A percentile compares a stretch with the other conserved stretches of the same genome.
Conservation (phyloP, 2,113 vertebrate genomes). For the Sapayoa aenigma region DNA sequence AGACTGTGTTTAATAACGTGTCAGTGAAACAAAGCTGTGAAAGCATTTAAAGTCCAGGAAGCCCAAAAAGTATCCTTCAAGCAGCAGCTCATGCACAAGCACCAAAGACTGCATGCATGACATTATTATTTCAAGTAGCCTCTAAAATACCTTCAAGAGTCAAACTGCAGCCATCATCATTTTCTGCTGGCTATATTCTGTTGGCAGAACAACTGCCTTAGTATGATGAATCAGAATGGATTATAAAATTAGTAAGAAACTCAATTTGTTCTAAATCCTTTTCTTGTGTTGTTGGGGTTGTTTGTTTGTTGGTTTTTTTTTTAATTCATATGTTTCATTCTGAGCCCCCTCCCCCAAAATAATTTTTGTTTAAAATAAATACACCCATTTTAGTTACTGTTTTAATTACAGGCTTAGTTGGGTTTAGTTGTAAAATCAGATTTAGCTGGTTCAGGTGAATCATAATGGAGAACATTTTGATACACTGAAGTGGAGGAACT, state of each 20-base stretch:
- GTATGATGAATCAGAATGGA: neutral
- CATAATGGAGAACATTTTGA: neutral
- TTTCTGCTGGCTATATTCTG: neutral
- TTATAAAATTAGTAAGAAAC: neutral
- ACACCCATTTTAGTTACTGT: neutral
- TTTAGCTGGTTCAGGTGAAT: neutral
- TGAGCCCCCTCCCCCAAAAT: neutral
- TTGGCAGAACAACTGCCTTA: neutral
- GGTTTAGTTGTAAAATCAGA: neutral
- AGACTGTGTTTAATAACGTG: neutral
- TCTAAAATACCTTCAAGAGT: neutral
- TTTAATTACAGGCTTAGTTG: neutral
- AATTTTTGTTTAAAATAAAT: neutral
- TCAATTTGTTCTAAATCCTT: neutral
- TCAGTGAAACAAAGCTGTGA: neutral
- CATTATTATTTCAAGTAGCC: neutral
- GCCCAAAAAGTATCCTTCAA: neutral
- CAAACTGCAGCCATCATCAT: conserved; percentile 6
- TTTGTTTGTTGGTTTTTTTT: neutral
- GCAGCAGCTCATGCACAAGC: conserved; percentile 15
- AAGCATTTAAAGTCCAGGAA: neutral
- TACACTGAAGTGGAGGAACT: neutral
- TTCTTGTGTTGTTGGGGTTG: neutral
- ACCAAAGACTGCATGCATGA: neutral
- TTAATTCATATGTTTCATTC: neutral